Percentiles rank a stretch among this genome's conserved stretches.
Conservation (phyloP, 2,113 vertebrate genomes). For the Ascaphus truei region DNA sequence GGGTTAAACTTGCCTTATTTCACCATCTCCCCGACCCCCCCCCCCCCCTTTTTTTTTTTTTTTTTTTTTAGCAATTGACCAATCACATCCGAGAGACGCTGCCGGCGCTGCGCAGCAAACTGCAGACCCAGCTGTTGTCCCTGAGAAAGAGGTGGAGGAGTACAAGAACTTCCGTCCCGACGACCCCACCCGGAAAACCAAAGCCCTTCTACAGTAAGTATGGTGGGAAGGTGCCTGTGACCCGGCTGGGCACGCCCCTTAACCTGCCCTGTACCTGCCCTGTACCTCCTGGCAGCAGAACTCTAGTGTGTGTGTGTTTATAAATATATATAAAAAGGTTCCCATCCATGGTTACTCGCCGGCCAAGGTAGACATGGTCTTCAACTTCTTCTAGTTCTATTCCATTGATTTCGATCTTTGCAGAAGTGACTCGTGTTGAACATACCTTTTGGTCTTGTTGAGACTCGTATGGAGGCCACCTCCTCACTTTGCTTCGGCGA, state of each 20-base stretch:
- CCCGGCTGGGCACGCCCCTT: background rate
- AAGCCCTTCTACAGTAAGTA: conserved; percentile 90
- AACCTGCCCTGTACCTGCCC: no score
- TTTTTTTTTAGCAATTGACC: conserved; percentile 80
- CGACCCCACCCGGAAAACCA: conserved; percentile 92
- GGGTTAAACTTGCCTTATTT: background rate
- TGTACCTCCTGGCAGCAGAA: no score
- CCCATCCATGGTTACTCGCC: no score
- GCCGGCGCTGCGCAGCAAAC: conserved; percentile 85
- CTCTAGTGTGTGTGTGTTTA: no score
- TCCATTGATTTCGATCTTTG: no score
- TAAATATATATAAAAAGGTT: no score
- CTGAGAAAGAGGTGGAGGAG: conserved; percentile 95
- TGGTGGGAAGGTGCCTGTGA: background rate
- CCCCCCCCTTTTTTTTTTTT: background rate
- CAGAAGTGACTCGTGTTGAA: no score
- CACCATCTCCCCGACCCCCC: background rate
- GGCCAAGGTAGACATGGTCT: no score
- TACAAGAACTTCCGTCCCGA: conserved; percentile 94
- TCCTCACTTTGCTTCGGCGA: no score
- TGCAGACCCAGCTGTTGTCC: conserved; percentile 91
- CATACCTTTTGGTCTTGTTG: no score
- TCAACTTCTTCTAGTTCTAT: no score
- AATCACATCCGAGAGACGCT: conserved; percentile 96
- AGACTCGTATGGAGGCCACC: no score